Evolutionary conservation across 1,140 invertebrate genomes (phyloP).

Genomic region (Diprion similis): DNA sequence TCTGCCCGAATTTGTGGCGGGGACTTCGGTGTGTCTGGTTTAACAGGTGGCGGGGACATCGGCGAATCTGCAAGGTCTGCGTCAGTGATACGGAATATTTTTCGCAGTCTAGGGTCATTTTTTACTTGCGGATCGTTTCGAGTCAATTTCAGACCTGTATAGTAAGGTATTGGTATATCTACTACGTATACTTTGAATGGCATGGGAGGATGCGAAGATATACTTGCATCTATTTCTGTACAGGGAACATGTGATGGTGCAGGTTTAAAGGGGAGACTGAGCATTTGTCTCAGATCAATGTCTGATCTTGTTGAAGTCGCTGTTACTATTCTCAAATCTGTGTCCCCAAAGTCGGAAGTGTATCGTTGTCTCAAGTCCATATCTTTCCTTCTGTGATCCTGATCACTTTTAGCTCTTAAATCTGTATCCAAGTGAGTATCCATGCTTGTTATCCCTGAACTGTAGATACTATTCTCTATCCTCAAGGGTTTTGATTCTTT

Average conservation of each 20-base stretch:
- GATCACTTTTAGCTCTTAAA: conserved; percentile 50
- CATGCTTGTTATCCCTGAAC: conserved; percentile 52
- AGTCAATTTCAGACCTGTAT: conserved; percentile 74
- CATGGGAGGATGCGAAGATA: conserved; percentile 77
- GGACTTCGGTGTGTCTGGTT: conserved; percentile 51
- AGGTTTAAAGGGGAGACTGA: conserved; percentile 77
- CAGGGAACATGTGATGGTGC: conserved; percentile 80
- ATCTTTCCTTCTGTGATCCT: conserved; percentile 59
- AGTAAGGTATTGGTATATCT: conserved; percentile 76
- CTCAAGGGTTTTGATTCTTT: conserved; percentile 46
- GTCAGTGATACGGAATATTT: conserved; percentile 72
- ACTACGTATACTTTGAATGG: conserved; percentile 72
- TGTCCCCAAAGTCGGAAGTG: conserved; percentile 52
- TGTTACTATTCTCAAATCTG: conserved; percentile 56
- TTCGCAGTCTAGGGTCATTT: conserved; percentile 74
- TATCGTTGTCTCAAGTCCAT: conserved; percentile 66
- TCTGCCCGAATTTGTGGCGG: conserved; percentile 58
- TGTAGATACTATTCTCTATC: conserved; percentile 56
- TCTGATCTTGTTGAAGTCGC: conserved; percentile 63
- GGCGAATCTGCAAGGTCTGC: conserved; percentile 62
- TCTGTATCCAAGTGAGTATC: conserved; percentile 54
- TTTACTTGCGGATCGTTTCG: conserved; percentile 74
- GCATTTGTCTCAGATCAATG: conserved; percentile 72
- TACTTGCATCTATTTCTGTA: conserved; percentile 83
- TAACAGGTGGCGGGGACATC: conserved; percentile 54